Base-by-base conservation (phyloP, 2,113 vertebrate species). In the Pelmatolapia mariae region DNA sequence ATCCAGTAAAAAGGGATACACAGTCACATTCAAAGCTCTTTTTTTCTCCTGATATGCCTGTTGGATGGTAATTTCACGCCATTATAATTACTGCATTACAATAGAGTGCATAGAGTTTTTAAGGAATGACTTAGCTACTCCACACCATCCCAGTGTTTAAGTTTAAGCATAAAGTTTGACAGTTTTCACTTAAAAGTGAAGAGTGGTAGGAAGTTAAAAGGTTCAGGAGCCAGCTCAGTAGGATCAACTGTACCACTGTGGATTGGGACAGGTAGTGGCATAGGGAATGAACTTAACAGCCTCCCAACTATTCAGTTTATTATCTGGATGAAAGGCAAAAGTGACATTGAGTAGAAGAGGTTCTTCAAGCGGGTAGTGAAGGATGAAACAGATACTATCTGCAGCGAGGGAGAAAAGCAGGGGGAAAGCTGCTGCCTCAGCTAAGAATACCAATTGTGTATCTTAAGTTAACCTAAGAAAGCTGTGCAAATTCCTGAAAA, bases 381-480 rank as follows among this genome's bases (percentile, higher is more conserved):
- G 52, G 66, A 91, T 89, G 61, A 89, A 91, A 91, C 38, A 78
- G 63, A 71, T 52, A 26, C 36, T 56, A 83, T 86, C 82, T 84
- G 61, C 87, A 89, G 82, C 3, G 31, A 78, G 73, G 22, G 26
- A 61, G 81, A 68, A 81, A 68, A 84, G 45, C n/a, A 59, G 36
- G 43, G 6, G 38, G 50, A 56, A 87, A 73, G 66, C 80, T 22
- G 16, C 80, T 59, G 54, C 66, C 63, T 86, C 83, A 31, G 84
- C 82, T 81, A 84, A 81, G 86, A 91, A 90, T 86, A 90, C 80
- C 87, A 81, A 91, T 71, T 80, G 66, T 83, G 82, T 79, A 38
- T 86, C 79, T 87, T 59, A 36, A 85, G 82, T 47, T 90, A 85
- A 89, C 84, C 82, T 63, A 13, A 92, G 78, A 87, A 92, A 92